A percentile compares a stretch with the other conserved stretches of the same genome.
These are phyloP conservation scores for Agrypnus murinus DNA, from an alignment of 2,888 invertebrate genomes.

Conservation along the genomic window DNA sequence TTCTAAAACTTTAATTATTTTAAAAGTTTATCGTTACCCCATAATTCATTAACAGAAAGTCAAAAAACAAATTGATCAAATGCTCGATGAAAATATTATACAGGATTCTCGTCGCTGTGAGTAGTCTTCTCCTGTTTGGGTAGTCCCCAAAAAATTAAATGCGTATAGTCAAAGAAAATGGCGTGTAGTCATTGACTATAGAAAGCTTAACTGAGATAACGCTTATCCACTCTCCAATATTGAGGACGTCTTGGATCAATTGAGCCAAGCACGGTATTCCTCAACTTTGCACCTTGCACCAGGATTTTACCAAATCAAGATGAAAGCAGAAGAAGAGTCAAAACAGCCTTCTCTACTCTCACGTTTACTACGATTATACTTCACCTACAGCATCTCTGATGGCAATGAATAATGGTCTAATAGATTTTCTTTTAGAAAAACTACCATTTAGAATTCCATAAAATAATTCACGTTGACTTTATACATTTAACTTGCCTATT, in stretches of 20 bases:
- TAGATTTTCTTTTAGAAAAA: no score
- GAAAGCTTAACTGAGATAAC: constrained; percentile 60
- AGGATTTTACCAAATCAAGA: no score
- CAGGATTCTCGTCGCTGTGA: neutral
- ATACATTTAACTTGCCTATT: no score
- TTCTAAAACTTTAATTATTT: neutral
- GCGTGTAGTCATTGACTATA: constrained; percentile 57
- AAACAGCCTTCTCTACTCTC: constrained; percentile 57
- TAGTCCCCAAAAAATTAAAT: neutral
- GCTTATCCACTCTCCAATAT: constrained; percentile 58
- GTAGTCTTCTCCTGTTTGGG: neutral
- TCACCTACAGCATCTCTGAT: no score
- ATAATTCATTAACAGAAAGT: neutral
- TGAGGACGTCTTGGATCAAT: no score
- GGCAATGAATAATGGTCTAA: no score
- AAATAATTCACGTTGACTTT: no score
- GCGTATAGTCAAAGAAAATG: neutral
- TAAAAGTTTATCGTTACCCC: constrained; percentile 2
- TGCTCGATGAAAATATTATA: neutral
- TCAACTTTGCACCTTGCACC: no score
- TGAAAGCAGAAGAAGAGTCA: no score
- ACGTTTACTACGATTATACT: no score
- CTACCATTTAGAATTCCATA: no score
- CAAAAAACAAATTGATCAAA: neutral
- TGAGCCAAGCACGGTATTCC: no score